Evolutionary conservation across 1,140 invertebrate species (phyloP).

Genomic region (Antheraea pernyi): DNA sequence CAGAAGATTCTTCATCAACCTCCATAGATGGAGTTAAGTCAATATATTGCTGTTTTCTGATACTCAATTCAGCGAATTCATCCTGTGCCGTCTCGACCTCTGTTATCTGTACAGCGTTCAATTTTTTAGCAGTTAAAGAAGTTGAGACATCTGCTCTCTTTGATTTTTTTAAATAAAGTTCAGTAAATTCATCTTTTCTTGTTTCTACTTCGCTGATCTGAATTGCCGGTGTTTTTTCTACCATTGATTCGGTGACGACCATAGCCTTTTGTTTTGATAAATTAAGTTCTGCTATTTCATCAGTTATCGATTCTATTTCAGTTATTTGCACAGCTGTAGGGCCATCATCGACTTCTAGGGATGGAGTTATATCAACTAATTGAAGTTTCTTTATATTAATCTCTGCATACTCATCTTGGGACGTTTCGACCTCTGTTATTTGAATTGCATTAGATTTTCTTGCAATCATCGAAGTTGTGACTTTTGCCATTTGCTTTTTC

Average conservation of each 20-base stretch:
- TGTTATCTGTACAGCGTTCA: not conserved
- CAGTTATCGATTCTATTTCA: conserved; percentile 8
- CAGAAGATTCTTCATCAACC: not conserved
- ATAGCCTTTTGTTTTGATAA: not conserved
- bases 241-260: not conserved
- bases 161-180: not conserved
- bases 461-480: not conserved
- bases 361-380: not conserved
- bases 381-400: conserved; percentile 2
- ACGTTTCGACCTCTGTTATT: not conserved
- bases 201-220: not conserved
- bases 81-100: not conserved
- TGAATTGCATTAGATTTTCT: not conserved
- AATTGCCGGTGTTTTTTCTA: not conserved
- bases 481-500: conserved; percentile 2
- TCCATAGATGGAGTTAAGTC: too few species aligned
- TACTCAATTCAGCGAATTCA: not conserved
- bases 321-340: conserved; percentile 11
- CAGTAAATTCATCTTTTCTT: conserved; percentile 2
- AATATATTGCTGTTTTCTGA: not conserved
- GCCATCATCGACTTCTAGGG: not conserved
- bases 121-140: not conserved
- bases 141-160: not conserved
- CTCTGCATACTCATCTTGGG: not conserved
- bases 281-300: conserved; percentile 9